Evolutionary conservation across 1,140 invertebrate species (phyloP), one percentile per base, ranked within the genome.

Genomic region (Drosophila kikkawai): DNA sequence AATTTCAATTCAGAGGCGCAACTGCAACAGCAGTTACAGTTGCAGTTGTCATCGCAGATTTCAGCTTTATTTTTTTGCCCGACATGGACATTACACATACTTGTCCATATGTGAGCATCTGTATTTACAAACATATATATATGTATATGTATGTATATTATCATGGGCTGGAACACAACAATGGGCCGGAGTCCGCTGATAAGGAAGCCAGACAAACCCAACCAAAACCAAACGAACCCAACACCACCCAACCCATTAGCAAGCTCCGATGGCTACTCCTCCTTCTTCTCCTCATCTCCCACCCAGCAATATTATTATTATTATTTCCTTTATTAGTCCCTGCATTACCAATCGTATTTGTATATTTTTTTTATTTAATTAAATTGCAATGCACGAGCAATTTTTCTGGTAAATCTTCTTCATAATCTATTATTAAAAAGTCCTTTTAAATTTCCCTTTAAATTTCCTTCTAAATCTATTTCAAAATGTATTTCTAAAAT

Each of bases 21-120:
- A 55, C 51, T 36, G 51, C 51, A 13, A 19, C n/a, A 51, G 50
- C 60, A 58, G 17, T 19, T 12, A 56, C 47, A 37, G 34, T 19
- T 19, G 22, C 61, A 65, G 61, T 32, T 47, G 61, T 19, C 47
- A 44, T 26, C 32, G 36, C 22, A 17, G 19, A 70, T 41, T 36
- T 7, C 29, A 41, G 45, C 37, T 48, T 79, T 59, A 75, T 79
- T 61, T 75, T 73, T 73, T 59, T 79, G 78, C 58, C 48, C 77
- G 19, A 26, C 45, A 47, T 47, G 45, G 34, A 67, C 51, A 55
- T 59, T 22, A 22, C 2, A 22, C 22, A 44, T 74, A 58, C 58
- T 63, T 74, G 17, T 36, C 34, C 19, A 9, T 39, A 39, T 37
- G 57, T 19, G 19, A n/a, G 29, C 32, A 29, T 15, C 15, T 39